Conservation (phyloP, 2,888 invertebrate genomes). For the Diarsia rubi region DNA sequence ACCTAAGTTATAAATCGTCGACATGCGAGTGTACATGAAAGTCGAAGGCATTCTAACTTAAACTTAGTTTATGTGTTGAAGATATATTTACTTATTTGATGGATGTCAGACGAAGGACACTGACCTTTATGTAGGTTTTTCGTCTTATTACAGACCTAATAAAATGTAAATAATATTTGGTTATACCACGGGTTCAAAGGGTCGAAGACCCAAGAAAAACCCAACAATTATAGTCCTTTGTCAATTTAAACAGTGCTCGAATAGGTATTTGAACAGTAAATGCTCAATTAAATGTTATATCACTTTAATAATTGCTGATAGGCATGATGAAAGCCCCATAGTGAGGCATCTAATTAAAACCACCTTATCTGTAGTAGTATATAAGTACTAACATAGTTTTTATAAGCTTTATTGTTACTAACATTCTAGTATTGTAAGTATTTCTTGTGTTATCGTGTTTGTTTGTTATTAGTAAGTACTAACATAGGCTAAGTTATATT, state of each 20-base stretch:
- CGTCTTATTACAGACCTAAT: background rate
- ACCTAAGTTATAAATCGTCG: constrained; percentile 25
- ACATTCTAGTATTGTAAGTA: too few relatives aligned
- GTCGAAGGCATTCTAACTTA: constrained; percentile 37
- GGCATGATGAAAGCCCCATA: too few relatives aligned
- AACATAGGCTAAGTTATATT: too few relatives aligned
- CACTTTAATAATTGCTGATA: background rate
- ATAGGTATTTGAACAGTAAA: background rate
- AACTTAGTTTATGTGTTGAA: constrained; percentile 37
- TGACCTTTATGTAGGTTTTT: background rate
- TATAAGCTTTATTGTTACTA: too few relatives aligned
- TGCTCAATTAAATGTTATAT: background rate
- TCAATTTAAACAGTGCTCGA: background rate
- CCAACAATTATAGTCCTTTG: background rate
- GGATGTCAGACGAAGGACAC: background rate
- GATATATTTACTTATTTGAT: constrained; percentile 32
- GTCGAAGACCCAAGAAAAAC: background rate
- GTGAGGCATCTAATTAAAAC: too few relatives aligned
- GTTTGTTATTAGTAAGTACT: too few relatives aligned
- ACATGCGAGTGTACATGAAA: constrained; percentile 35
- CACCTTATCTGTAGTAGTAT: too few relatives aligned
- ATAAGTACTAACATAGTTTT: too few relatives aligned
- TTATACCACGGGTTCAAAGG: background rate
- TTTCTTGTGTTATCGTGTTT: too few relatives aligned
- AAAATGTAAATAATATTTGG: background rate